A percentile compares a stretch with the other conserved stretches of the same genome.
These are phyloP conservation scores for Coranthus polyacanthus DNA, from an alignment of 2,797 vertebrate genomes.

Conservation along the genomic window DNA sequence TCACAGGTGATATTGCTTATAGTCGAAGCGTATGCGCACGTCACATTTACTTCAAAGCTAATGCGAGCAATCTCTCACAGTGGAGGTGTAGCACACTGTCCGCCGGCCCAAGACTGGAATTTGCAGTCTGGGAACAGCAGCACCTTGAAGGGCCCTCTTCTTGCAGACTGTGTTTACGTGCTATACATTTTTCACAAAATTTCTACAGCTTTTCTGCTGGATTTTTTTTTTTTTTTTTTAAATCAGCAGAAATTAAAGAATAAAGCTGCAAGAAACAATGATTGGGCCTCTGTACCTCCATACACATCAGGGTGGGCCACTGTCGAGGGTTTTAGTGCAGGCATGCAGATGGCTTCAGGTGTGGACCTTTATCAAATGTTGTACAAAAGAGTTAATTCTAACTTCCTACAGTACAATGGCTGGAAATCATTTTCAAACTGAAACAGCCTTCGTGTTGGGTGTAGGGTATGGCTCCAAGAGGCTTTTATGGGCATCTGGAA, in stretches of 20 bases:
- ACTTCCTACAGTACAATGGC: no score
- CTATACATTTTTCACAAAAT: neutral
- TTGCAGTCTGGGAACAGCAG: constrained; percentile 30
- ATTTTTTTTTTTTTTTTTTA: neutral
- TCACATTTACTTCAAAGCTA: constrained; percentile 69
- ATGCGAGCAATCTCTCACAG: constrained; percentile 23
- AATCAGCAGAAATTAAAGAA: constrained; percentile 14
- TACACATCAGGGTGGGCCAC: no score
- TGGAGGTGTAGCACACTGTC: constrained; percentile 33
- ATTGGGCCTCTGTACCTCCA: no score
- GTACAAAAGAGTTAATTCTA: no score
- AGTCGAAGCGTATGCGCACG: constrained; percentile 29
- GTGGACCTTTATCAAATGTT: no score
- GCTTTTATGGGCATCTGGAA: no score
- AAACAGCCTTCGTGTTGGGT: no score
- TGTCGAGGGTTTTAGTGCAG: no score
- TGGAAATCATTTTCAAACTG: no score
- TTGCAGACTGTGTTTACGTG: constrained; percentile 29
- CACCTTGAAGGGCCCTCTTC: neutral
- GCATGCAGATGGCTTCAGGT: no score
- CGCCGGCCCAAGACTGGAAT: constrained; percentile 32
- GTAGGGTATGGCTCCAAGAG: no score
- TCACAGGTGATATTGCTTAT: constrained; percentile 50
- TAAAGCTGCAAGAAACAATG: no score
- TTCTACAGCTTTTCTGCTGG: neutral